Conservation (phyloP, 2,888 invertebrate genomes). For the Ennomos fuscantarius region DNA sequence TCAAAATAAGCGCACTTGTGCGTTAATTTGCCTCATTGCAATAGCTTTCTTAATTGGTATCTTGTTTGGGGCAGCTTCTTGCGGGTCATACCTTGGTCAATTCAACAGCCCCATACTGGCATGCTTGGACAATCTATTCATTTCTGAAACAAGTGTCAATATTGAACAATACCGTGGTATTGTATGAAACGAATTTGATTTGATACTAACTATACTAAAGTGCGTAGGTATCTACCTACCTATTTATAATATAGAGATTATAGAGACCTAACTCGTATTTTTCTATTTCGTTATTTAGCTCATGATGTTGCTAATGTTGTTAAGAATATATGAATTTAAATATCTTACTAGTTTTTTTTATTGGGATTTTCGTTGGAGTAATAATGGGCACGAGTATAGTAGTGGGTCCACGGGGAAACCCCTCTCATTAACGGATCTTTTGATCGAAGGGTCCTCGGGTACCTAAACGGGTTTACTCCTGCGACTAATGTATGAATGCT, state of each 20-base stretch:
- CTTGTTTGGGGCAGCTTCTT: conserved; percentile 69
- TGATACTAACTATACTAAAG: not conserved
- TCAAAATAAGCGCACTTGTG: conserved; percentile 57
- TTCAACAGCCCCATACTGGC: conserved; percentile 72
- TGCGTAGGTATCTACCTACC: not conserved
- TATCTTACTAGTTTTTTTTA: no score
- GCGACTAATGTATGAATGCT: no score
- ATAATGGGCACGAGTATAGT: no score
- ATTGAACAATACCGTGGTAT: conserved; percentile 61
- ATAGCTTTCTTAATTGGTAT: conserved; percentile 61
- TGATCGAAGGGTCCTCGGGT: no score
- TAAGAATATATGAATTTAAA: no score
- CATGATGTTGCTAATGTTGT: no score
- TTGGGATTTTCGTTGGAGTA: no score
- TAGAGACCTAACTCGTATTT: no score
- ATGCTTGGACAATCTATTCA: conserved; percentile 70
- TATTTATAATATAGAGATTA: not conserved
- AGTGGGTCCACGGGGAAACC: no score
- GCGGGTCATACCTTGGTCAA: conserved; percentile 63
- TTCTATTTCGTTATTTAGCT: no score
- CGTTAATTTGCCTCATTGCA: conserved; percentile 47
- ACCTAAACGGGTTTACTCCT: no score
- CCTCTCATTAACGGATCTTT: no score
- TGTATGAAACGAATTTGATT: conserved; percentile 33
- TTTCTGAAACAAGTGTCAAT: conserved; percentile 51